Conservation (phyloP, 2,888 invertebrate species). For the Troides helena region DNA sequence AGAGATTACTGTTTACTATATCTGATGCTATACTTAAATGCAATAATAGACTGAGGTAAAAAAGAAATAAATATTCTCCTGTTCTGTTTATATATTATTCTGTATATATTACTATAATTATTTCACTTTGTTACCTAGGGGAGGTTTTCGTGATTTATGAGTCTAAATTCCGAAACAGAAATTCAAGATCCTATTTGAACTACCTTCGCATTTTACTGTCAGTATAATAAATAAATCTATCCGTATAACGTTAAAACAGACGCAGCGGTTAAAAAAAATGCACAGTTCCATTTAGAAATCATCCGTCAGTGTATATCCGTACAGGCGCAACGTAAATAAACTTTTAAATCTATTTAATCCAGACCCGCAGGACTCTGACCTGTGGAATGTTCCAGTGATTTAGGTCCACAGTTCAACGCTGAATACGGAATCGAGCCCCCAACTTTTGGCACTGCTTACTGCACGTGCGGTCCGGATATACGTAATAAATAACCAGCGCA, state of each 20-base stretch:
- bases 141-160: no score
- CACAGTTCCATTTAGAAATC: background rate
- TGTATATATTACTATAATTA: no score
- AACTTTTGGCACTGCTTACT: constrained; percentile 24
- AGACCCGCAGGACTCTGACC: constrained; percentile 10
- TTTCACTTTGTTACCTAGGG: no score
- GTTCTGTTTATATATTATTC: no score
- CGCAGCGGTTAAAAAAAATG: background rate
- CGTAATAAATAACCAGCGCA: constrained; percentile 15
- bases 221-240: no score
- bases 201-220: no score
- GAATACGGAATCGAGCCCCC: constrained; percentile 23
- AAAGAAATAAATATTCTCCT: no score
- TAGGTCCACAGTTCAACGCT: constrained; percentile 22
- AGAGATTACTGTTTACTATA: no score
- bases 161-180: no score
- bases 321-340: background rate
- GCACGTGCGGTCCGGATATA: constrained; percentile 21
- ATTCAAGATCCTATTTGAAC: no score
- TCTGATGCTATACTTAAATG: no score
- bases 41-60: no score
- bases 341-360: constrained; percentile 15
- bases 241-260: background rate
- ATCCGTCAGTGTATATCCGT: background rate
- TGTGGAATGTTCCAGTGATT: constrained; percentile 27